Percentiles rank a stretch among this genome's conserved stretches.
phyloP scores from a whole-genome alignment of 2,888 invertebrate species.

The Perizoma affinitatum region DNA sequence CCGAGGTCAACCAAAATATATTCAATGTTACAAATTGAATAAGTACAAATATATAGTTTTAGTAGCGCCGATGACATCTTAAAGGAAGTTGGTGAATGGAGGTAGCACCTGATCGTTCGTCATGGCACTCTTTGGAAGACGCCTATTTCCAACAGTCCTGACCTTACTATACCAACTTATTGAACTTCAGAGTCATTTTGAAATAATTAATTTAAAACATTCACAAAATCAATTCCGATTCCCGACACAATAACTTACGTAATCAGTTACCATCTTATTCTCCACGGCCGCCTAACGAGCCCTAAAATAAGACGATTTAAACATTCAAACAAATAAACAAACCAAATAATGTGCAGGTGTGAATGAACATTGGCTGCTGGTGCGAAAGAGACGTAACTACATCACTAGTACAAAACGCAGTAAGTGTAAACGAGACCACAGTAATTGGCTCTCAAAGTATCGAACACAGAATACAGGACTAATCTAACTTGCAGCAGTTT shows the following conservation, averaged over 20 bases:
- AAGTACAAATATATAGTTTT: too few relatives aligned
- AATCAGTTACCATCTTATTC: slow-evolving; percentile 46
- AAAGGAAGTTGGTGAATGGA: too few relatives aligned
- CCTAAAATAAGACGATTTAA: slow-evolving; percentile 63
- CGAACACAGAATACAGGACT: slow-evolving; percentile 10
- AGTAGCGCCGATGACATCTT: too few relatives aligned
- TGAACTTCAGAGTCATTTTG: too few relatives aligned
- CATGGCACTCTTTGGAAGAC: too few relatives aligned
- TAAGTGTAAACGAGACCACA: slow-evolving; percentile 51
- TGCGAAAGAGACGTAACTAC: slow-evolving; percentile 58
- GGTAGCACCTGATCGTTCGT: too few relatives aligned
- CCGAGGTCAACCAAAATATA: too few relatives aligned
- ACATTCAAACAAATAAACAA: slow-evolving; percentile 70
- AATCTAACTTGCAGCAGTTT: slow-evolving; percentile 2
- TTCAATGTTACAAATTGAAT: too few relatives aligned
- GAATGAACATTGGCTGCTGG: slow-evolving; percentile 67
- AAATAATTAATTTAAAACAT: background rate
- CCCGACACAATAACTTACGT: slow-evolving; percentile 16
- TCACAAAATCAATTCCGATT: background rate
- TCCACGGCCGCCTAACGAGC: slow-evolving; percentile 41
- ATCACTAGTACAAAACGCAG: slow-evolving; percentile 9
- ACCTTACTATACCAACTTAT: too few relatives aligned
- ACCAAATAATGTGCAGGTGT: slow-evolving; percentile 73
- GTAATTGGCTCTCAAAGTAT: slow-evolving; percentile 20
- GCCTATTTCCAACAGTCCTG: too few relatives aligned